A percentile compares a stretch with the other conserved stretches of the same genome.
Evolutionary conservation across 2,888 invertebrate genomes (phyloP).

Genomic region (Agrotis exclamationis): DNA sequence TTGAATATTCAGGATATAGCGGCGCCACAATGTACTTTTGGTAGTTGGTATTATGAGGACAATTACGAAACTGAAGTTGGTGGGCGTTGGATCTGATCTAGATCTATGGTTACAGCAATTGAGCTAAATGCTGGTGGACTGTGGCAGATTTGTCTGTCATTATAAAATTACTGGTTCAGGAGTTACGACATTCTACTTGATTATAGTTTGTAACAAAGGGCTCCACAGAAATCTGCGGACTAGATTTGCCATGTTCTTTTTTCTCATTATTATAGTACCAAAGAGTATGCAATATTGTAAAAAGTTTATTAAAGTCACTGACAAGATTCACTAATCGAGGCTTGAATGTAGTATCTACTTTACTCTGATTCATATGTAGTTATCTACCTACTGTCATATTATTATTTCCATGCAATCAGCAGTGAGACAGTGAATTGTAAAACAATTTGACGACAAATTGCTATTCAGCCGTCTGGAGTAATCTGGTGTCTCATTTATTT

Average conservation of each 20-base stretch:
- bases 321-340: constrained; percentile 13
- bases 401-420: constrained; percentile 37
- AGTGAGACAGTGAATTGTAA: constrained; percentile 29
- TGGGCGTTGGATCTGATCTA: constrained; percentile 75
- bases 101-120: constrained; percentile 71
- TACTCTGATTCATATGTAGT: constrained; percentile 33
- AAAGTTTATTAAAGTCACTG: constrained; percentile 43
- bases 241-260: constrained; percentile 25
- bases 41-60: constrained; percentile 68
- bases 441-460: constrained; percentile 55
- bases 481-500: constrained; percentile 32
- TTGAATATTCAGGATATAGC: constrained; percentile 71
- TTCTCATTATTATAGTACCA: constrained; percentile 25
- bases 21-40: constrained; percentile 74
- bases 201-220: constrained; percentile 55
- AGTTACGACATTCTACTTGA: constrained; percentile 55
- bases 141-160: constrained; percentile 63
- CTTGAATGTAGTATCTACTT: constrained; percentile 13
- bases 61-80: constrained; percentile 73
- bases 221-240: constrained; percentile 26
- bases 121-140: constrained; percentile 67
- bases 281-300: constrained; percentile 26
- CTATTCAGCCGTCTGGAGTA: constrained; percentile 19
- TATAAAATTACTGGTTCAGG: constrained; percentile 63
- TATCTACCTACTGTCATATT: constrained; percentile 31